Evolutionary conservation across 2,888 invertebrate species (phyloP).

Genomic region (Troides aeacus): DNA sequence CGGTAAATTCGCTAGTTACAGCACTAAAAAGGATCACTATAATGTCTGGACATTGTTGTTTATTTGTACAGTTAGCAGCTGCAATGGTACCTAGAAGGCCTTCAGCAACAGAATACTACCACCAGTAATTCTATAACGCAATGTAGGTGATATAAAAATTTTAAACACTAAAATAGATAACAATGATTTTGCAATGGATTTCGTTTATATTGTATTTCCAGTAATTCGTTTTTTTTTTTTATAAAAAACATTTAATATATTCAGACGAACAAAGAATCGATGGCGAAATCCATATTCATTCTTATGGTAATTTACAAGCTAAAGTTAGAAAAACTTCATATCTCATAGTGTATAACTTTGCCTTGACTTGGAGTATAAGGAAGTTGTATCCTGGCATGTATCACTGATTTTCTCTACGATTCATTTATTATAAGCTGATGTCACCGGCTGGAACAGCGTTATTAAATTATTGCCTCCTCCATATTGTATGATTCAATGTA

Average conservation of each 20-base stretch:
- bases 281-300: not conserved
- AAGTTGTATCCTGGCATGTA: conserved; percentile 8
- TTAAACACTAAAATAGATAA: too few relatives aligned
- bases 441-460: not conserved
- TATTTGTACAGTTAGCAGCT: too few relatives aligned
- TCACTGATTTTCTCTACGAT: conserved; percentile 3
- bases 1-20: too few relatives aligned
- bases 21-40: too few relatives aligned
- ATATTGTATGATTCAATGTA: not conserved
- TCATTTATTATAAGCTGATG: conserved; percentile 15
- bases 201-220: too few relatives aligned
- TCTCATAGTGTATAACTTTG: not conserved
- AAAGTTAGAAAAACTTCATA: not conserved
- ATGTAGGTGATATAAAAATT: too few relatives aligned
- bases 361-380: conserved; percentile 9
- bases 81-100: too few relatives aligned
- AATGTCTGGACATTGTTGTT: too few relatives aligned
- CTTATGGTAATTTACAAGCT: not conserved
- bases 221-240: not conserved
- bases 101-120: too few relatives aligned
- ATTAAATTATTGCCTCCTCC: conserved; percentile 10
- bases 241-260: not conserved
- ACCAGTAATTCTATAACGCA: too few relatives aligned
- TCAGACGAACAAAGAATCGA: not conserved
- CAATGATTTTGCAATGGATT: too few relatives aligned